Percentiles rank a stretch among this genome's conserved stretches.
phyloP scores from a whole-genome alignment of 35 echinoderm and acorn worm genomes.

The Amphiura filiformis region DNA sequence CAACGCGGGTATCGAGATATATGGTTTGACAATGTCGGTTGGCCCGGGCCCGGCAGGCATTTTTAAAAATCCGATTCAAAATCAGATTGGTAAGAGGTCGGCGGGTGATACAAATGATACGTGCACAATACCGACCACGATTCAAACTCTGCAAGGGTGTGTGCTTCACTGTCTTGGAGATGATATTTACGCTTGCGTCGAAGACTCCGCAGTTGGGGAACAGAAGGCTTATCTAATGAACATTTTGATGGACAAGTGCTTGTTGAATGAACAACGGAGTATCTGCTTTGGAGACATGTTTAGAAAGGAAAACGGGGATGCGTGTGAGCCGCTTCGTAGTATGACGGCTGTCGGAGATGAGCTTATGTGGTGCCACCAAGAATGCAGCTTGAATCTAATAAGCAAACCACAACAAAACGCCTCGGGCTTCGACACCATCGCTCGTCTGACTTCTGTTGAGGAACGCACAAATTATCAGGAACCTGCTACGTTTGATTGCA shows the following conservation, averaged over 20 bases:
- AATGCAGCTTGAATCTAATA: not conserved
- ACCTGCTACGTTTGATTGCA: not conserved
- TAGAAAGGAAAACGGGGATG: not conserved
- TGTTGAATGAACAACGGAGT: not conserved
- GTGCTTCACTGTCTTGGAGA: conserved; percentile 4
- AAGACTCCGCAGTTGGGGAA: not conserved
- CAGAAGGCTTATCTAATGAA: conserved; percentile 6
- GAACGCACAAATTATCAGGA: not conserved
- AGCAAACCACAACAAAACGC: not conserved
- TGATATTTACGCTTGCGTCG: not conserved
- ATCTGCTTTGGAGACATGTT: not conserved
- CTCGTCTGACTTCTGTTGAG: not conserved
- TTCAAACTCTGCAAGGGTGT: conserved; percentile 11
- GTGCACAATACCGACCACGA: not conserved
- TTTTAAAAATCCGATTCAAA: not conserved
- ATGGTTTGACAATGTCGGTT: not conserved
- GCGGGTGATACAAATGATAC: not conserved
- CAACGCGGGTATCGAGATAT: not conserved
- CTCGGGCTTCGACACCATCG: not conserved
- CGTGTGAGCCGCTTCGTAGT: no score
- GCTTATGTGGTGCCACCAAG: not conserved
- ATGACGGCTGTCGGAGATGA: not conserved
- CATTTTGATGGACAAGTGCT: conserved; percentile 17
- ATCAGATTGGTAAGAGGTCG: not conserved
- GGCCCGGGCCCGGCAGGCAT: not conserved